Conservation (phyloP, 2,113 vertebrate genomes). For the Petroica traversi region DNA sequence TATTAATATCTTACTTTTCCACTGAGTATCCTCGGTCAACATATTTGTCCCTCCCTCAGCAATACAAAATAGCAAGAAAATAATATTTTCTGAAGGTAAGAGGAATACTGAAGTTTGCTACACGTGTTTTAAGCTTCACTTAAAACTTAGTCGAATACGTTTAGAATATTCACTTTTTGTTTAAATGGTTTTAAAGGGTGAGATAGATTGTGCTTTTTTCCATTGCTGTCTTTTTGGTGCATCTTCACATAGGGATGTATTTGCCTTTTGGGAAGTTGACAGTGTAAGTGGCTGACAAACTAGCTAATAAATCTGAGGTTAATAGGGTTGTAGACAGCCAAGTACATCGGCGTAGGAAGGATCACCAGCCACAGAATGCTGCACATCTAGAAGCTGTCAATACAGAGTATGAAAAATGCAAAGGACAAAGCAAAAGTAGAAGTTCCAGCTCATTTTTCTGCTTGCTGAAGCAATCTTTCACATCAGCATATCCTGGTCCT, state of each 20-base stretch:
- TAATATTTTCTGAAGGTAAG: not conserved
- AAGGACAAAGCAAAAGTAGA: constrained; percentile 58
- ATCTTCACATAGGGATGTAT: constrained; percentile 61
- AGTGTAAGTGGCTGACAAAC: constrained; percentile 73
- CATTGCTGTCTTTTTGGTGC: constrained; percentile 51
- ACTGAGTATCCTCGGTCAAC: not conserved
- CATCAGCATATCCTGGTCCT: constrained; percentile 13
- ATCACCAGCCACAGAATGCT: constrained; percentile 61
- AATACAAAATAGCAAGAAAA: not conserved
- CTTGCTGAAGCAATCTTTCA: constrained; percentile 36
- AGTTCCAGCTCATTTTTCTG: constrained; percentile 67
- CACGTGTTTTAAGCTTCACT: constrained; percentile 15
- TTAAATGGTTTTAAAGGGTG: not conserved
- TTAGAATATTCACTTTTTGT: not conserved
- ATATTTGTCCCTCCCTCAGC: not conserved
- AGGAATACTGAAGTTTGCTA: not conserved
- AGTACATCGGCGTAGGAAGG: constrained; percentile 64
- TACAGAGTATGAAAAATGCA: constrained; percentile 66
- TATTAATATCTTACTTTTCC: not conserved
- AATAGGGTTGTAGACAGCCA: constrained; percentile 76
- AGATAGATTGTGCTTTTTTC: constrained; percentile 38
- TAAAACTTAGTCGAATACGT: not conserved
- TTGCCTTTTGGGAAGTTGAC: constrained; percentile 71
- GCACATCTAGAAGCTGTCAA: constrained; percentile 69
- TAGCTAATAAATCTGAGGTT: constrained; percentile 78